Percentiles rank a stretch among this genome's conserved stretches.
Evolutionary conservation across 1,140 invertebrate genomes (phyloP).

Genomic region (Atta texana): DNA sequence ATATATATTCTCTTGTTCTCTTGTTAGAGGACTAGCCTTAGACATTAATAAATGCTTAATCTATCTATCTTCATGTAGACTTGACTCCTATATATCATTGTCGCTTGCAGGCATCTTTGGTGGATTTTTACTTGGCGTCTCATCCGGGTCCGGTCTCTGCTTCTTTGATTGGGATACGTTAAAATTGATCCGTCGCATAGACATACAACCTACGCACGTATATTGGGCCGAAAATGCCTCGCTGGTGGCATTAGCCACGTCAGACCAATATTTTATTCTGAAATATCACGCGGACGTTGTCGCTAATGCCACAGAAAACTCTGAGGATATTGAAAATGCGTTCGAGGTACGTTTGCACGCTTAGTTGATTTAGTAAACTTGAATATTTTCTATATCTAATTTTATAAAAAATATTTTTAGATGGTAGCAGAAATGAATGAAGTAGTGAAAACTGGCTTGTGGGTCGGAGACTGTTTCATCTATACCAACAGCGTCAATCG

Average conservation of each 20-base stretch:
- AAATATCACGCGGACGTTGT: constrained; percentile 94
- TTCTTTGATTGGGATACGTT: constrained; percentile 99
- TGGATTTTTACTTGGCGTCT: constrained; percentile 97
- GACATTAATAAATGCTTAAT: too few relatives aligned
- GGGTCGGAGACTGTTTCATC: constrained; percentile 99
- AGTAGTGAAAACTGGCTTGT: constrained; percentile 97
- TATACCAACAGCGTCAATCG: constrained; percentile 99
- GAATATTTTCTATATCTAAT: neutral
- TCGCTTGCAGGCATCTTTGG: constrained; percentile 94
- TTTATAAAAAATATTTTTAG: constrained; percentile 82
- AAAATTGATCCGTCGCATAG: constrained; percentile 97
- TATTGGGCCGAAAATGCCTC: constrained; percentile 99
- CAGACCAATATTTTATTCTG: constrained; percentile 98
- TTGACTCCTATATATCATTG: constrained; percentile 24
- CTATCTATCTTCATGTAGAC: neutral
- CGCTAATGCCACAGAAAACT: constrained; percentile 91
- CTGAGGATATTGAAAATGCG: constrained; percentile 98
- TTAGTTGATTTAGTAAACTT: neutral
- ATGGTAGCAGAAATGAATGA: constrained; percentile 96
- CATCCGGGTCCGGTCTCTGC: constrained; percentile 95
- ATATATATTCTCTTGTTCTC: too few relatives aligned
- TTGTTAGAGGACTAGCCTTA: too few relatives aligned
- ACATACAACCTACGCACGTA: constrained; percentile 97
- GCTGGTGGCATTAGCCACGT: constrained; percentile 96
- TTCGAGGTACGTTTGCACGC: constrained; percentile 93